Percentiles rank a stretch among this genome's conserved stretches.
These are phyloP conservation scores for human DNA, from an alignment of 2,113 vertebrate species.

Conservation along the genomic window DNA sequence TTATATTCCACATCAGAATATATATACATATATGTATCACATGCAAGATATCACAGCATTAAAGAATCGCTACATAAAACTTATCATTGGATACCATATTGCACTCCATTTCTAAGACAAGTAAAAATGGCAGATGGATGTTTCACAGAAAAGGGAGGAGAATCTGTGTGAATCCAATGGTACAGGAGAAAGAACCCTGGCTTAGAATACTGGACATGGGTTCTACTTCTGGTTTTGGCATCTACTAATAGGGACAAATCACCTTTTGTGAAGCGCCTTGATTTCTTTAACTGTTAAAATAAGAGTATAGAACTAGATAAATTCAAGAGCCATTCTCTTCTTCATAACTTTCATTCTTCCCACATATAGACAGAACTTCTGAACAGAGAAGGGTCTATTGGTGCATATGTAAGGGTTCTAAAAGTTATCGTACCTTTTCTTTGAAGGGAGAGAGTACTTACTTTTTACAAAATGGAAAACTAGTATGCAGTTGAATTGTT, in stretches of 20 bases:
- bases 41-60: neutral
- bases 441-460: neutral
- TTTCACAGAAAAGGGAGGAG: neutral
- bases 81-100: neutral
- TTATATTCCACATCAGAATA: constrained; percentile 3
- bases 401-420: neutral
- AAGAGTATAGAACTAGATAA: neutral
- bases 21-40: neutral
- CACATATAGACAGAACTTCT: neutral
- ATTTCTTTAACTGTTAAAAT: neutral
- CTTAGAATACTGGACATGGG: neutral
- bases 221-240: neutral
- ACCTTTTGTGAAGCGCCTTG: neutral
- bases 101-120: neutral
- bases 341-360: neutral
- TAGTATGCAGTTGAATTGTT: neutral
- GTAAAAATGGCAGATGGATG: neutral
- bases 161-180: neutral
- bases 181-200: neutral
- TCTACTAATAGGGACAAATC: neutral
- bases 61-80: neutral
- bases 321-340: neutral
- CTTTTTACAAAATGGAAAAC: constrained; percentile 6
- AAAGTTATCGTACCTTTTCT: neutral
- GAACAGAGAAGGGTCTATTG: neutral